A percentile compares a stretch with the other conserved stretches of the same genome.
Conservation (phyloP, 92 coral and sea anemone species). For the Blastomussa wellsi region DNA sequence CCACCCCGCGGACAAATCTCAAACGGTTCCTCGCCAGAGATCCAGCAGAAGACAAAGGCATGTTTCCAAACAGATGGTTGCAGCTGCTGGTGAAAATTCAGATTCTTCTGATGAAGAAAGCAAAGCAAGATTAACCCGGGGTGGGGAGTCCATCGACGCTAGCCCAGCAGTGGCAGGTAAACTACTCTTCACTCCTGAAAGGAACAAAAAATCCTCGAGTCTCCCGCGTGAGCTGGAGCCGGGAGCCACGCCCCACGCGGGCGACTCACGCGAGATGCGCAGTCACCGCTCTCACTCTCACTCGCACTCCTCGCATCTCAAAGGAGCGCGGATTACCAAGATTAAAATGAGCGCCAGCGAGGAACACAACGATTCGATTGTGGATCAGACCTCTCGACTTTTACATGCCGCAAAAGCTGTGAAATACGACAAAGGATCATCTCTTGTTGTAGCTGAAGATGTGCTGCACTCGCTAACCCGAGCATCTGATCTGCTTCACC, state of each 20-base stretch:
- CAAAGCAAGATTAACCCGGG: conserved; percentile 44
- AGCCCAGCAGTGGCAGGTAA: conserved; percentile 27
- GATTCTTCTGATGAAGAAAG: conserved; percentile 84
- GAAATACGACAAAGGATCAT: conserved; percentile 57
- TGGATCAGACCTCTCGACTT: conserved; percentile 83
- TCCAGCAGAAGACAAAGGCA: conserved; percentile 68
- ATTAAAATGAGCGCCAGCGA: conserved; percentile 75
- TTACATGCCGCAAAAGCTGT: conserved; percentile 74
- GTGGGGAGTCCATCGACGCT: conserved; percentile 36
- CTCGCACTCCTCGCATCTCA: conserved; percentile 53
- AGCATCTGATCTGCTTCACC: conserved; percentile 74
- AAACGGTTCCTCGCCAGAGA: conserved; percentile 74
- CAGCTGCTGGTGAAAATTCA: conserved; percentile 37
- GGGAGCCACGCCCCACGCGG: conserved; percentile 34
- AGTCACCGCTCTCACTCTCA: conserved; percentile 54
- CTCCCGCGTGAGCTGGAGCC: conserved; percentile 79
- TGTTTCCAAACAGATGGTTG: conserved; percentile 42
- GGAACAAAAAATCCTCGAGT: conserved; percentile 60
- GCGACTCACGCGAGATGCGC: conserved; percentile 42
- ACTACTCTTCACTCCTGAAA: conserved; percentile 53
- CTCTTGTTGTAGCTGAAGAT: conserved; percentile 75
- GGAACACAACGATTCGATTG: conserved; percentile 74
- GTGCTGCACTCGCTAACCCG: conserved; percentile 83
- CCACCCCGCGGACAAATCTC: conserved; percentile 60
- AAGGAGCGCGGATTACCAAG: conserved; percentile 80